Conservation (phyloP, 2,888 invertebrate genomes). For the Lissocephala sabroskyi region DNA sequence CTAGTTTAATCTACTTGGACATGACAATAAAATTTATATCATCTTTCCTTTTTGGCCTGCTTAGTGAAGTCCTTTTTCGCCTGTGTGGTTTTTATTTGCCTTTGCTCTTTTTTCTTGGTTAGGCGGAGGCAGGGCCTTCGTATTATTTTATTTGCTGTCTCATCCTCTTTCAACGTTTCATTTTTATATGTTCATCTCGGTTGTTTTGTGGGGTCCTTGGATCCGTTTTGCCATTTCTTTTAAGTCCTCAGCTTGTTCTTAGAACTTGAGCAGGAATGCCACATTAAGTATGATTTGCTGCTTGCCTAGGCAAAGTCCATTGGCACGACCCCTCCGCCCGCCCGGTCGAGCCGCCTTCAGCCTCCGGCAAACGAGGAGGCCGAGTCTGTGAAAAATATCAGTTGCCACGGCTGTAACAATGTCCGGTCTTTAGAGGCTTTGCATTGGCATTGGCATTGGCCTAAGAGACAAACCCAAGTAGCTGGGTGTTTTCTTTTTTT, state of each 20-base stretch:
- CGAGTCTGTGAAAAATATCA: slow-evolving; percentile 22
- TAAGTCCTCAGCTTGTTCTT: slow-evolving; percentile 49
- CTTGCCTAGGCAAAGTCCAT: slow-evolving; percentile 44
- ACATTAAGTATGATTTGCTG: slow-evolving; percentile 65
- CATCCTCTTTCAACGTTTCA: slow-evolving; percentile 43
- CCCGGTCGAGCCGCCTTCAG: too few species aligned
- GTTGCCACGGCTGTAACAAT: slow-evolving; percentile 2
- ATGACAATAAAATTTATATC: slow-evolving; percentile 66
- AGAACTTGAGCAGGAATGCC: slow-evolving; percentile 48
- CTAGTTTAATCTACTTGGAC: slow-evolving; percentile 66
- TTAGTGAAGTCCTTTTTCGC: slow-evolving; percentile 58
- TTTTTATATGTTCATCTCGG: slow-evolving; percentile 6
- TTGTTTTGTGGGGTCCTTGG: slow-evolving; percentile 17
- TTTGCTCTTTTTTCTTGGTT: slow-evolving; percentile 28
- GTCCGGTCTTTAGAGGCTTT: not conserved
- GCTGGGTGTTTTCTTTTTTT: not conserved
- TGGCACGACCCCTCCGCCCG: not conserved
- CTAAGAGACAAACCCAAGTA: not conserved
- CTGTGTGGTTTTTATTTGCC: slow-evolving; percentile 55
- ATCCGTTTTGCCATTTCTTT: slow-evolving; percentile 30
- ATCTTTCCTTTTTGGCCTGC: slow-evolving; percentile 39
- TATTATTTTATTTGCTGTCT: slow-evolving; percentile 25
- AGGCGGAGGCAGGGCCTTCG: too few species aligned
- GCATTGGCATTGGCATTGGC: not conserved
- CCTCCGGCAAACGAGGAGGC: not conserved